These are phyloP conservation scores for Capreolus pygargus DNA, from an alignment of 2,113 vertebrate genomes.

Conservation along the genomic window DNA sequence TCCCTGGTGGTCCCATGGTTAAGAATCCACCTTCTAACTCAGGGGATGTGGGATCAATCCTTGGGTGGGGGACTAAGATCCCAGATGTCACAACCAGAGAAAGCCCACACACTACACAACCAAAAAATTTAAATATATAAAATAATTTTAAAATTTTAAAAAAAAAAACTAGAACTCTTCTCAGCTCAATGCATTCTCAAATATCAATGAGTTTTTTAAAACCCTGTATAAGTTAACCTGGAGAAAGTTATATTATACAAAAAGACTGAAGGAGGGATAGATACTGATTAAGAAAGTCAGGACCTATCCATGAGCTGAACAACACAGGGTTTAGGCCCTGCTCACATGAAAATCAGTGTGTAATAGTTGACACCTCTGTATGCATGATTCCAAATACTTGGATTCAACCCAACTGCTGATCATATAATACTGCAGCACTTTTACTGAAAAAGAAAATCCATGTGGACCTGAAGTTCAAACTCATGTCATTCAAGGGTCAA, in stretches of 20 bases:
- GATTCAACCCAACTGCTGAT: not conserved
- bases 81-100: not conserved
- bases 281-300: not conserved
- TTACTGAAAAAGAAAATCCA: not conserved
- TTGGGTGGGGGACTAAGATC: not conserved
- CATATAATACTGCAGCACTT: not conserved
- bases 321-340: not conserved
- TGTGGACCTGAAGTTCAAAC: not conserved
- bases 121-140: not conserved
- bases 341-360: not conserved
- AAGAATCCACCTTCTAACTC: not conserved
- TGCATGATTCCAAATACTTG: not conserved
- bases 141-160: not conserved
- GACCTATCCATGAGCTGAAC: not conserved
- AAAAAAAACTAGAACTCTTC: not conserved
- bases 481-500: not conserved
- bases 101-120: not conserved
- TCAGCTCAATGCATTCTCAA: not conserved
- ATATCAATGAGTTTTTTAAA: not conserved
- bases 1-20: not conserved
- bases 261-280: not conserved
- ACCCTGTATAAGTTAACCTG: not conserved
- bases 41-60: not conserved
- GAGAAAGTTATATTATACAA: not conserved
- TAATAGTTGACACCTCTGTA: not conserved